Evolutionary conservation across 2,797 vertebrate genomes (phyloP).

Genomic region (Oceanodroma leucorhoa): DNA sequence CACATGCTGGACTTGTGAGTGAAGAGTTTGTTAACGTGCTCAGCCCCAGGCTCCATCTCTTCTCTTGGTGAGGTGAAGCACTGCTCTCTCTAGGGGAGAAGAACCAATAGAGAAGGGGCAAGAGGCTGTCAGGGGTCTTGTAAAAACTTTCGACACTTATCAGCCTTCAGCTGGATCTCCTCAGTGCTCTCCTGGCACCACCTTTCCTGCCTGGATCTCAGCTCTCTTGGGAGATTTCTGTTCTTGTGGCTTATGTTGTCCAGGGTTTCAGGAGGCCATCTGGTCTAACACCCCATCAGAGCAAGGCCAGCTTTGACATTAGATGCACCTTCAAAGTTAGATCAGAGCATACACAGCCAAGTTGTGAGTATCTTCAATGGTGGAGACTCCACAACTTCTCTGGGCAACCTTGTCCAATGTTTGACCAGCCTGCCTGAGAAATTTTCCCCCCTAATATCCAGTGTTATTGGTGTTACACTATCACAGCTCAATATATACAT

Average conservation of each 20-base stretch:
- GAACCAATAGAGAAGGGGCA: not conserved
- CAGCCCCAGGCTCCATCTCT: accelerated
- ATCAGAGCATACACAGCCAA: not conserved
- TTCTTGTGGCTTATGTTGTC: not conserved
- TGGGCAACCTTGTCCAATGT: not conserved
- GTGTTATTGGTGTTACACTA: not conserved
- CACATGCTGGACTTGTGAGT: not conserved
- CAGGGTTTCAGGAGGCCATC: not conserved
- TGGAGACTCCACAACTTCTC: not conserved
- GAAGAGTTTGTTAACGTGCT: not conserved
- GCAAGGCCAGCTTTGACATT: not conserved
- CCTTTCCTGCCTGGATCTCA: not conserved
- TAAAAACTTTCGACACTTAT: not conserved
- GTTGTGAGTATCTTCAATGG: not conserved
- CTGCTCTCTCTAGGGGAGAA: not conserved
- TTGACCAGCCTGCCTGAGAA: not conserved
- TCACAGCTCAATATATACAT: not conserved
- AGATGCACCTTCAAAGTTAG: not conserved
- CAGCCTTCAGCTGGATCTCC: not conserved
- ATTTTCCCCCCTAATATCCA: not conserved
- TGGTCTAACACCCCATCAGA: not conserved
- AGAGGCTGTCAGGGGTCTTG: not conserved
- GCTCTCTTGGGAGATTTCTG: not conserved
- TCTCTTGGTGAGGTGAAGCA: not conserved
- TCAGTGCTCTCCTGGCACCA: not conserved